Evolutionary conservation across 2,888 invertebrate genomes (phyloP).

Genomic region (Palloptera scutellata): DNA sequence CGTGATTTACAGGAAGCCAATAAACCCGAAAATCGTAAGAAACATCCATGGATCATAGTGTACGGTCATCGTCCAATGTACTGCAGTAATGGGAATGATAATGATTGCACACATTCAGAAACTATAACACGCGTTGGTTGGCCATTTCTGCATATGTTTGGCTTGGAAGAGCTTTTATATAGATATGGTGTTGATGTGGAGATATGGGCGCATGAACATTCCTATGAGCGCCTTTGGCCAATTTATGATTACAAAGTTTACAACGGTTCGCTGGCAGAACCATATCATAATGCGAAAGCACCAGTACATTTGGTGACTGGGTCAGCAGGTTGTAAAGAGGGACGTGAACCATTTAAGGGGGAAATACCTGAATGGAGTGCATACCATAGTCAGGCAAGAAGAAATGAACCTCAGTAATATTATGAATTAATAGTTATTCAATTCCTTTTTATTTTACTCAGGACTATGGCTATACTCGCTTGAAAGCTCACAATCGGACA

Average conservation of each 20-base stretch:
- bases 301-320: constrained; percentile 93
- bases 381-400: constrained; percentile 70
- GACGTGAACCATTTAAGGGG: constrained; percentile 76
- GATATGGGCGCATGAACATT: constrained; percentile 98
- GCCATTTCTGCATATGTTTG: constrained; percentile 73
- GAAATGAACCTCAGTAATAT: not conserved
- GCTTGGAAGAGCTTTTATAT: constrained; percentile 85
- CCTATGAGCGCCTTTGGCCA: constrained; percentile 95
- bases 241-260: constrained; percentile 83
- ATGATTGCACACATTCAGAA: constrained; percentile 76
- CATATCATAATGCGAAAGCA: constrained; percentile 73
- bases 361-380: constrained; percentile 79
- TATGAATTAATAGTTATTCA: not conserved
- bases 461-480: constrained; percentile 93
- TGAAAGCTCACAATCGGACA: constrained; percentile 80
- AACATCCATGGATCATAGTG: constrained; percentile 83
- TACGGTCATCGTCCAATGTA: constrained; percentile 92
- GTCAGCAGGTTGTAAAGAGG: constrained; percentile 89
- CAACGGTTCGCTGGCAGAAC: constrained; percentile 68
- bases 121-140: constrained; percentile 74
- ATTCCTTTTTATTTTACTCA: constrained; percentile 31
- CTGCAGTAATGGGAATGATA: constrained; percentile 84
- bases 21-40: constrained; percentile 74
- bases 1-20: constrained; percentile 80
- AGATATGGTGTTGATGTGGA: constrained; percentile 91